These are phyloP conservation scores for Anguilla rostrata DNA, from an alignment of 2,113 vertebrate genomes.

Conservation along the genomic window DNA sequence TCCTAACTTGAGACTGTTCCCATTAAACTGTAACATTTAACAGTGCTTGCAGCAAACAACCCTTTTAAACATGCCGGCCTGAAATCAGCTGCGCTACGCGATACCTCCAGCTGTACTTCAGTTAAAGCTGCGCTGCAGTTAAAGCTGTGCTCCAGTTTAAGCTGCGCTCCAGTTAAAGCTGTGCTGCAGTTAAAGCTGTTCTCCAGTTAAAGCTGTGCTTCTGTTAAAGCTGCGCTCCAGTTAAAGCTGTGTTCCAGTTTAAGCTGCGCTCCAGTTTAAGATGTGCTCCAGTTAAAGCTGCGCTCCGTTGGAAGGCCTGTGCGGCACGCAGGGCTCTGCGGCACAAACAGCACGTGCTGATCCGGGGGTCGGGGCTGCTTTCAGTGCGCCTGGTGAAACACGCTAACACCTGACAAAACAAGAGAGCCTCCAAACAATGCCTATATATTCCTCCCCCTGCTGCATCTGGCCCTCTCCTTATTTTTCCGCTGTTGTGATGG, in stretches of 20 bases:
- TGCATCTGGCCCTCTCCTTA: not conserved
- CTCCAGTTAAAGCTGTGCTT: no score
- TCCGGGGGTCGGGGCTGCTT: conserved; percentile 50
- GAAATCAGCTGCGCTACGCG: no score
- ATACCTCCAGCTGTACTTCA: conserved; percentile 25
- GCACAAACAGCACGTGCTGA: conserved; percentile 21
- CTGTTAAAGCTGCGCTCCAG: no score
- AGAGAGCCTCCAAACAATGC: conserved; percentile 8
- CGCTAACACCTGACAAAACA: conserved; percentile 61
- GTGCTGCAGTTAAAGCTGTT: no score
- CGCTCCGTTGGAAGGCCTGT: conserved; percentile 23
- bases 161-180: no score
- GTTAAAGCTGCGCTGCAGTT: not conserved
- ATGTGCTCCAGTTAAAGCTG: conserved; percentile 12
- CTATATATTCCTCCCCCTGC: conserved; percentile 50
- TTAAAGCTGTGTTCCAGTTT: no score
- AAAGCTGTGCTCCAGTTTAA: no score
- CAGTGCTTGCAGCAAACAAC: no score
- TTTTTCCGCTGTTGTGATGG: conserved; percentile 41
- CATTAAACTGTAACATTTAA: no score
- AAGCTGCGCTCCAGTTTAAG: conserved; percentile 2
- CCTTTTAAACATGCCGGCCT: no score
- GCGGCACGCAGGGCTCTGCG: conserved; percentile 28
- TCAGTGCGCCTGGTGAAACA: conserved; percentile 45
- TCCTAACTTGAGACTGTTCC: no score